A percentile compares a stretch with the other conserved stretches of the same genome.
These are phyloP conservation scores for Eupithecia exiguata DNA, from an alignment of 2,888 invertebrate genomes.

Conservation along the genomic window DNA sequence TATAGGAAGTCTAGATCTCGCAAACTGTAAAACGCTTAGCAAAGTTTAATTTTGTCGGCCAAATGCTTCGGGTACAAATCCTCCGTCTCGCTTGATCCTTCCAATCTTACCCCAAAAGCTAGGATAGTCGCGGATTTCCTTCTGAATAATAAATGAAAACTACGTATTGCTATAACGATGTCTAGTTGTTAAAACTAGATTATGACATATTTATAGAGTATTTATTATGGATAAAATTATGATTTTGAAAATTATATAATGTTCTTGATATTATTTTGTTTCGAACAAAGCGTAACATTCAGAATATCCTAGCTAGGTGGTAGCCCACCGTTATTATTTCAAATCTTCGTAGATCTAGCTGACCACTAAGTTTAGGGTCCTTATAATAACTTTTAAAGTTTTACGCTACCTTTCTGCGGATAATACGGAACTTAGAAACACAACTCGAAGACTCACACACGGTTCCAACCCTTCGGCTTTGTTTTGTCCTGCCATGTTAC, in stretches of 20 bases:
- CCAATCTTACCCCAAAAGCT: slow-evolving; percentile 31
- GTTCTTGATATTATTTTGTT: not conserved
- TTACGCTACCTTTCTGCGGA: not conserved
- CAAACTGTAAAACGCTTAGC: slow-evolving; percentile 16
- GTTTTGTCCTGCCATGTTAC: not conserved
- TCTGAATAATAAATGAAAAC: slow-evolving; percentile 26
- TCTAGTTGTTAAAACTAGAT: slow-evolving; percentile 7
- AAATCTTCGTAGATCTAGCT: not conserved
- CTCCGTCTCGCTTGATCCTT: slow-evolving; percentile 28
- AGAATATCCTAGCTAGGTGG: not conserved
- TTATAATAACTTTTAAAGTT: not conserved
- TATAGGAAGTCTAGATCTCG: slow-evolving; percentile 13
- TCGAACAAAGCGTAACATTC: not conserved
- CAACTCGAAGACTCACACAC: not conserved
- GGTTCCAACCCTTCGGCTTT: not conserved
- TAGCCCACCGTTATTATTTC: not conserved
- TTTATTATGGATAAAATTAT: too few species aligned
- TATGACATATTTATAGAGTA: too few species aligned
- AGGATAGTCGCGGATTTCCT: slow-evolving; percentile 31
- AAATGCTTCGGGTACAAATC: slow-evolving; percentile 31
- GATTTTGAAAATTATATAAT: not conserved
- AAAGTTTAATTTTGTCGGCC: slow-evolving; percentile 28
- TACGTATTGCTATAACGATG: slow-evolving; percentile 15
- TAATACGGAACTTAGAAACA: not conserved
- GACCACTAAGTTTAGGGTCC: not conserved